These are phyloP conservation scores for Diglossa cyanea DNA, from an alignment of 2,797 vertebrate species.

Conservation along the genomic window DNA sequence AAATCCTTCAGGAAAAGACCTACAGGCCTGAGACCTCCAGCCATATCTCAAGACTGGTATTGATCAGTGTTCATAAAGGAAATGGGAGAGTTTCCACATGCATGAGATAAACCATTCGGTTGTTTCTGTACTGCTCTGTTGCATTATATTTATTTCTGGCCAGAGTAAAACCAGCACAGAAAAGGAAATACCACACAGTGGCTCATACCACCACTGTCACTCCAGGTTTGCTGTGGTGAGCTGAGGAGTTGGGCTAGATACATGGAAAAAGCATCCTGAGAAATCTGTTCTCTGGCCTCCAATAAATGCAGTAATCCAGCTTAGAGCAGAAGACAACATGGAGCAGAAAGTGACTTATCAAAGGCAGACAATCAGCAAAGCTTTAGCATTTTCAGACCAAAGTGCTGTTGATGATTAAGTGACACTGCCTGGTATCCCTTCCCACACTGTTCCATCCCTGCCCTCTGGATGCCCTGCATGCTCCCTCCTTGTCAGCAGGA, in stretches of 20 bases:
- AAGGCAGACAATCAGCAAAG: not conserved
- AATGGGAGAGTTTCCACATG: not conserved
- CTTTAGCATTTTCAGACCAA: not conserved
- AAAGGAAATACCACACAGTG: not conserved
- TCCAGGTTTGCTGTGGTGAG: not conserved
- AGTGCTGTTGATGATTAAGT: not conserved
- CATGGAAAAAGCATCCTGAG: not conserved
- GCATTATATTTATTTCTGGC: not conserved
- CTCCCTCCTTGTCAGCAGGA: not conserved
- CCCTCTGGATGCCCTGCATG: not conserved
- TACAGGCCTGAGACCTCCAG: not conserved
- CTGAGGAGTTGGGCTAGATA: not conserved
- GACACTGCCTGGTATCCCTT: not conserved
- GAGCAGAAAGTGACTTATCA: not conserved
- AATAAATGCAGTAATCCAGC: not conserved
- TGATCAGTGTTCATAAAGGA: not conserved
- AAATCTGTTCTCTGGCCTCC: not conserved
- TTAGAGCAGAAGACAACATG: not conserved
- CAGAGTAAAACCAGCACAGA: not conserved
- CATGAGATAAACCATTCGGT: not conserved
- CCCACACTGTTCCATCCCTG: not conserved
- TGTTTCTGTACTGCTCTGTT: not conserved
- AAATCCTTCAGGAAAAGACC: not conserved
- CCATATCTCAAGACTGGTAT: not conserved
- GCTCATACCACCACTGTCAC: not conserved